Percentiles rank a stretch among this genome's conserved stretches.
phyloP scores from a whole-genome alignment of 2,797 vertebrate genomes.

The Orientallactaga sibirica region DNA sequence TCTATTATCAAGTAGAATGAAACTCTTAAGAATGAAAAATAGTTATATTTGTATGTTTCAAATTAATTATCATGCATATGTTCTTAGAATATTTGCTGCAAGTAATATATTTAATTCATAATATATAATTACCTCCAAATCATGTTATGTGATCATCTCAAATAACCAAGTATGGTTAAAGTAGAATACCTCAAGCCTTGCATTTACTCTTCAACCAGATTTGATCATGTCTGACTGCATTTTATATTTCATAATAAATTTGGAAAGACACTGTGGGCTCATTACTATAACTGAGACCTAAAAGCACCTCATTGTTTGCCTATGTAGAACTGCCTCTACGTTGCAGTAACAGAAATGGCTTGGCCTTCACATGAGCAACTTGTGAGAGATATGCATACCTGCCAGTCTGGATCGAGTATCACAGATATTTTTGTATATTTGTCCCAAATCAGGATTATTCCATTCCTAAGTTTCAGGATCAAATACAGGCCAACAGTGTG shows the following conservation, averaged over 20 bases:
- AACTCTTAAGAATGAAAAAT: slow-evolving; percentile 20
- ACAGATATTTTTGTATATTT: slow-evolving; percentile 82
- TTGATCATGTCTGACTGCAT: neutral
- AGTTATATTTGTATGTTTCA: neutral
- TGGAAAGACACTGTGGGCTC: neutral
- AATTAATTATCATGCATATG: neutral
- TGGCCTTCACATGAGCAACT: neutral
- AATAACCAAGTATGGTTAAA: slow-evolving; percentile 1
- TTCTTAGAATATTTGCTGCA: slow-evolving; percentile 21
- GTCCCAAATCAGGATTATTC: slow-evolving; percentile 84
- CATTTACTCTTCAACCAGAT: neutral
- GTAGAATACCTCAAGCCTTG: neutral
- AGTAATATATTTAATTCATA: slow-evolving; percentile 33
- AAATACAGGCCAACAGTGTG: slow-evolving; percentile 83
- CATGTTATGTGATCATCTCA: neutral
- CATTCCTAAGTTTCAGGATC: slow-evolving; percentile 75
- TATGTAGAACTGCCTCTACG: neutral
- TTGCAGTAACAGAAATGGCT: slow-evolving; percentile 2
- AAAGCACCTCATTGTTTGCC: no score
- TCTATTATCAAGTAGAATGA: neutral
- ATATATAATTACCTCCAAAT: slow-evolving; percentile 8
- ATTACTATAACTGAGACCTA: neutral
- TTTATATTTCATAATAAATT: neutral
- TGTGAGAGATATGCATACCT: slow-evolving; percentile 70
- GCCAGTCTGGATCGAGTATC: slow-evolving; percentile 79